These are phyloP conservation scores for Drosophila nannoptera DNA, from an alignment of 1,140 invertebrate genomes.

Conservation along the genomic window DNA sequence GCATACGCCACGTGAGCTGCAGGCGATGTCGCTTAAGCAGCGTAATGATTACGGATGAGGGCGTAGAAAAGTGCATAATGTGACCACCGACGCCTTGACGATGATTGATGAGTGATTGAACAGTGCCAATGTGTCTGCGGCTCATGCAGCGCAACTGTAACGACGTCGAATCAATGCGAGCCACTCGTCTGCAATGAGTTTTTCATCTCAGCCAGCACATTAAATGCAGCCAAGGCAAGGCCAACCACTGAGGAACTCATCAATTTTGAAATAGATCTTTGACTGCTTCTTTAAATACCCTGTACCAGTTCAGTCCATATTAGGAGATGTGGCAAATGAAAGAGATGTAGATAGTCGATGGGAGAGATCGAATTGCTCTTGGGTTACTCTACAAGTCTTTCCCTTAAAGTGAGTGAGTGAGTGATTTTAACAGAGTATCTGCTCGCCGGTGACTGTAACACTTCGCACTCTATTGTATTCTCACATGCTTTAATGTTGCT, in stretches of 20 bases:
- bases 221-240: not conserved
- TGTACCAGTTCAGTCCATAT: not conserved
- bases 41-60: slow-evolving; percentile 1
- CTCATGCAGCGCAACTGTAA: not conserved
- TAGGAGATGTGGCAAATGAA: too few relatives aligned
- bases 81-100: not conserved
- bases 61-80: slow-evolving; percentile 8
- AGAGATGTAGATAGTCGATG: too few relatives aligned
- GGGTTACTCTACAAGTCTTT: too few relatives aligned
- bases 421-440: not conserved
- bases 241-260: not conserved
- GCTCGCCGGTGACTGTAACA: not conserved
- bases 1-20: slow-evolving; percentile 37
- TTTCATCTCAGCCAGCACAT: not conserved
- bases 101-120: slow-evolving; percentile 14
- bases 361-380: too few relatives aligned
- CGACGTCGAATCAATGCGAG: not conserved
- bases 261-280: not conserved
- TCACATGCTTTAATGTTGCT: slow-evolving; percentile 52
- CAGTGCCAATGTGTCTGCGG: not conserved
- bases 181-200: not conserved
- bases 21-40: slow-evolving; percentile 12
- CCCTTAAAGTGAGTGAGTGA: too few relatives aligned
- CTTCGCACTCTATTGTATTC: not conserved
- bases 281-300: not conserved